Percentiles rank a stretch among this genome's conserved stretches.
Evolutionary conservation across 2,888 invertebrate species (phyloP).

Genomic region (Athetis lepigone): DNA sequence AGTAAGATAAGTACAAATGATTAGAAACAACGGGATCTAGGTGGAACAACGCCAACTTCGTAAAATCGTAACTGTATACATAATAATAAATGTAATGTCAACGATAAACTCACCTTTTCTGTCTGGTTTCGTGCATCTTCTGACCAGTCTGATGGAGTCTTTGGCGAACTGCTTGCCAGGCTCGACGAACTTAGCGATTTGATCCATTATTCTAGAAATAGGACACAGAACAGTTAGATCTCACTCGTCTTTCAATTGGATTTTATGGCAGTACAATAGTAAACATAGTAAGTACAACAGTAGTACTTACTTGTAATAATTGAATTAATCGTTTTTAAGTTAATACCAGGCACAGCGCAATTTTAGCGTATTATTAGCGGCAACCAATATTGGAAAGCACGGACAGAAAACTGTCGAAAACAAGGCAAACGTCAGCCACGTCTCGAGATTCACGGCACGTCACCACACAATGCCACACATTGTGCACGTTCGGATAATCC

Average conservation of each 20-base stretch:
- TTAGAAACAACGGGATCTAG: conserved; percentile 22
- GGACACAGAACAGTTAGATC: conserved; percentile 53
- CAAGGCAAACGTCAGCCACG: conserved; percentile 87
- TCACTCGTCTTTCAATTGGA: conserved; percentile 16
- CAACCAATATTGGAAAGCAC: conserved; percentile 61
- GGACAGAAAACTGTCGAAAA: conserved; percentile 70
- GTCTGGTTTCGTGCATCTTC: conserved; percentile 99
- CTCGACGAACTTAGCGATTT: conserved; percentile 98
- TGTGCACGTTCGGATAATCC: conserved; percentile 71
- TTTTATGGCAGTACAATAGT: conserved; percentile 1
- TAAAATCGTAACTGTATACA: conserved; percentile 35
- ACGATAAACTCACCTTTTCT: conserved; percentile 94
- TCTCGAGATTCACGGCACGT: conserved; percentile 84
- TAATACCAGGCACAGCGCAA: conserved; percentile 43
- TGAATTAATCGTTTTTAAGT: conserved; percentile 48
- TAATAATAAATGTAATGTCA: neutral
- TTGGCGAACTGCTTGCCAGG: conserved; percentile 99
- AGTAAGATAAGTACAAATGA: neutral
- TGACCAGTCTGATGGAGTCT: conserved; percentile 99
- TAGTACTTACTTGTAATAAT: conserved; percentile 58
- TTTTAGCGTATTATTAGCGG: conserved; percentile 56
- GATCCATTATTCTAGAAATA: conserved; percentile 95
- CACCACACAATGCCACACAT: conserved; percentile 76
- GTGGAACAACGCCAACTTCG: conserved; percentile 64
- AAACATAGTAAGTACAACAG: too few species aligned